phyloP scores from a whole-genome alignment of 2,888 invertebrate genomes.

The Macrophya annulata region DNA sequence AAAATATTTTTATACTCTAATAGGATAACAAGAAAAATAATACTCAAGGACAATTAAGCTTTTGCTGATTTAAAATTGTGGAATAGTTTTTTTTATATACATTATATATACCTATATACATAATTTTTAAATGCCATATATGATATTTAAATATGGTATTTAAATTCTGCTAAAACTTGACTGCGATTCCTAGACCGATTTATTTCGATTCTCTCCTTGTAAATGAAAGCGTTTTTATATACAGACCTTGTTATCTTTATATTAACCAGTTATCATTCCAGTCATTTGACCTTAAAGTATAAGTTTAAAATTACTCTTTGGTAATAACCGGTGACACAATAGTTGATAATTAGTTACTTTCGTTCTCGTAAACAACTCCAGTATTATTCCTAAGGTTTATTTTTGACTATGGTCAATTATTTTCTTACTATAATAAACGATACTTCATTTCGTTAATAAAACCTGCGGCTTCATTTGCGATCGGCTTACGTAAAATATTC shows the following conservation, averaged over 20 bases:
- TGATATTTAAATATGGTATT: not conserved
- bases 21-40: too few relatives aligned
- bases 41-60: not conserved
- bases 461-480: not conserved
- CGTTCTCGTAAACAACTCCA: conserved; percentile 1
- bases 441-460: not conserved
- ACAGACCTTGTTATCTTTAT: conserved; percentile 1
- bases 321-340: conserved; percentile 15
- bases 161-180: not conserved
- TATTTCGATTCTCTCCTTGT: not conserved
- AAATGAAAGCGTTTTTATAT: not conserved
- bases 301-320: not conserved
- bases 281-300: conserved; percentile 2
- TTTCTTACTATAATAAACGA: not conserved
- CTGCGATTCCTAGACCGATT: not conserved
- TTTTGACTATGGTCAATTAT: conserved; percentile 24
- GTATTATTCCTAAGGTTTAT: not conserved
- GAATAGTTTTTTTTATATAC: not conserved
- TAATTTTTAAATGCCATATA: not conserved
- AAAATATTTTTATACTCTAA: too few relatives aligned
- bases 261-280: not conserved
- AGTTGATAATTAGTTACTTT: conserved; percentile 4
- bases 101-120: not conserved
- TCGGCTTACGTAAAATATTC: not conserved
- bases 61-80: not conserved